A percentile compares a stretch with the other conserved stretches of the same genome.
Evolutionary conservation across 2,797 vertebrate genomes (phyloP).

Genomic region (Eremophila alpestris): DNA sequence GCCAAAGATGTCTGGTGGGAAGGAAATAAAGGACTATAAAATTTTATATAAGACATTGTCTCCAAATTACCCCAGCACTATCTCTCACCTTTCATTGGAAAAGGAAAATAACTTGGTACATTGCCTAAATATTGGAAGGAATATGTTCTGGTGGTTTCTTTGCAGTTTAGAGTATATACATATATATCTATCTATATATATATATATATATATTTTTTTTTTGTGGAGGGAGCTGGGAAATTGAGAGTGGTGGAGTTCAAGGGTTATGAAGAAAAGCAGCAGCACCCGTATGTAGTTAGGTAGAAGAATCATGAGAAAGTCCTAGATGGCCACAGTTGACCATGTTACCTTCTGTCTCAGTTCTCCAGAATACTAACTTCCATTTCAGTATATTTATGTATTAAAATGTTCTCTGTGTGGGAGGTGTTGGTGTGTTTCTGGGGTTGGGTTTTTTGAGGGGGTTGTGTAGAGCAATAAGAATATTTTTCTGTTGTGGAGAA

Average conservation of each 20-base stretch:
- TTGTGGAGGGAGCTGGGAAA: accelerated
- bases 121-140: background rate
- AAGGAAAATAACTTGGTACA: background rate
- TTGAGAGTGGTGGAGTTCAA: background rate
- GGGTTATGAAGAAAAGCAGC: background rate
- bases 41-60: background rate
- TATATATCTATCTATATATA: too few relatives aligned
- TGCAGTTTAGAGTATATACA: background rate
- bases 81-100: background rate
- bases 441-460: accelerated
- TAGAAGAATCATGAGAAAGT: background rate
- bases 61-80: background rate
- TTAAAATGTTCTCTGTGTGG: background rate
- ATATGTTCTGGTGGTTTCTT: background rate
- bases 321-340: background rate
- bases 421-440: background rate
- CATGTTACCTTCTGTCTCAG: background rate
- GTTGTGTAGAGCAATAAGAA: background rate
- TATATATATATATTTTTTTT: too few relatives aligned
- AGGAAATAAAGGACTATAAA: background rate
- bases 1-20: background rate
- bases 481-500: background rate
- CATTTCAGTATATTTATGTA: background rate
- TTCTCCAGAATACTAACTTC: background rate
- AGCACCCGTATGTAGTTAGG: background rate